These are phyloP conservation scores for Tachina fera DNA, from an alignment of 2,888 invertebrate genomes.

Conservation along the genomic window DNA sequence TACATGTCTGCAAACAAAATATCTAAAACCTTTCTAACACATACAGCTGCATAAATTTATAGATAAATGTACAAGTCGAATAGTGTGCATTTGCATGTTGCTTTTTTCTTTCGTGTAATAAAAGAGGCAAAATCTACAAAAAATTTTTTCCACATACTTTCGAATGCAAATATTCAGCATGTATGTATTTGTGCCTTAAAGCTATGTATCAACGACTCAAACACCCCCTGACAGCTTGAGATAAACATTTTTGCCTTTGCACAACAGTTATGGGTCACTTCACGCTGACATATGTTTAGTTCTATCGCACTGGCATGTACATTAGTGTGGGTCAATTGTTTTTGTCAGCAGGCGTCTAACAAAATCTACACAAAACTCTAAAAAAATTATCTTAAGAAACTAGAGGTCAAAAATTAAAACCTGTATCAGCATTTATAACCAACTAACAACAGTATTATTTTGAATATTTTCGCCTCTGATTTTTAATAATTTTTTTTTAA, in stretches of 20 bases:
- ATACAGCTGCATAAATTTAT: constrained; percentile 28
- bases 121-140: constrained; percentile 28
- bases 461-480: neutral
- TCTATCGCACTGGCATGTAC: too few relatives aligned
- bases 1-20: constrained; percentile 20
- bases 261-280: neutral
- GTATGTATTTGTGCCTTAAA: neutral
- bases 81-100: neutral
- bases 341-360: neutral
- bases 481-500: neutral
- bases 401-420: too few relatives aligned
- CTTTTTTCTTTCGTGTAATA: constrained; percentile 39
- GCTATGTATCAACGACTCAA: neutral
- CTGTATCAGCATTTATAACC: too few relatives aligned
- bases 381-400: too few relatives aligned
- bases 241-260: neutral
- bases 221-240: neutral
- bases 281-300: neutral
- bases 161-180: neutral
- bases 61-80: too few relatives aligned
- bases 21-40: neutral
- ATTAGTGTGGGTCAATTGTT: too few relatives aligned
- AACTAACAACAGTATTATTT: too few relatives aligned
- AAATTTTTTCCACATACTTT: neutral
- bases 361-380: too few relatives aligned